Percentiles rank a stretch among this genome's conserved stretches.
phyloP scores from a whole-genome alignment of 2,888 invertebrate species.

The Caenorhabditis wallacei region DNA sequence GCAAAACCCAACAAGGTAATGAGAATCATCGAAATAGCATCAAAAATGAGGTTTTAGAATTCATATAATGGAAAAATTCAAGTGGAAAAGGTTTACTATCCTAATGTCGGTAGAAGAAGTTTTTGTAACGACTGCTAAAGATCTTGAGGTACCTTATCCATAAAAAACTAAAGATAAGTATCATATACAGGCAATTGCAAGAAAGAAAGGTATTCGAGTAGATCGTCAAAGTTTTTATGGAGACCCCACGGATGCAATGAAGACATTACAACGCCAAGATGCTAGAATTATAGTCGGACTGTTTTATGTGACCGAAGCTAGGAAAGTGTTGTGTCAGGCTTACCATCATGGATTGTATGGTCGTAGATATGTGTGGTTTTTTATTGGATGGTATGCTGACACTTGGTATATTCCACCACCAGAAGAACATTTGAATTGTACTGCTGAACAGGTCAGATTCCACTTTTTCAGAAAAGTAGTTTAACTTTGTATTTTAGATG shows the following conservation, averaged over 20 bases:
- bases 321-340: slow-evolving; percentile 94
- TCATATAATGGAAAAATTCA: slow-evolving; percentile 96
- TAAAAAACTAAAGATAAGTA: neutral
- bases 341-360: slow-evolving; percentile 96
- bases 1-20: slow-evolving; percentile 86
- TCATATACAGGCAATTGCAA: slow-evolving; percentile 89
- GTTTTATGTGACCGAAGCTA: slow-evolving; percentile 97
- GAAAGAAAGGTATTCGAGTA: slow-evolving; percentile 94
- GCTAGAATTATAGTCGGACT: slow-evolving; percentile 98
- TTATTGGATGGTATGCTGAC: slow-evolving; percentile 99
- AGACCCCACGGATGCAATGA: slow-evolving; percentile 94
- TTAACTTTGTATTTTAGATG: slow-evolving; percentile 89
- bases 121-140: slow-evolving; percentile 92
- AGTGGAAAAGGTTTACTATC: slow-evolving; percentile 97
- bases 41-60: slow-evolving; percentile 88
- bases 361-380: slow-evolving; percentile 98
- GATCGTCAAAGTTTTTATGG: slow-evolving; percentile 97
- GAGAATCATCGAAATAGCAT: neutral
- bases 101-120: slow-evolving; percentile 97
- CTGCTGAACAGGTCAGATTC: slow-evolving; percentile 86
- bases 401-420: slow-evolving; percentile 95
- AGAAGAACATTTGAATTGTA: slow-evolving; percentile 92
- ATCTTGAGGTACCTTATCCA: slow-evolving; percentile 91
- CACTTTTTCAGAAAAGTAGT: neutral
- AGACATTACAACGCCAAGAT: slow-evolving; percentile 94